Evolutionary conservation across 1,140 invertebrate species (phyloP).

Genomic region (Pseudobourletiella spinata): DNA sequence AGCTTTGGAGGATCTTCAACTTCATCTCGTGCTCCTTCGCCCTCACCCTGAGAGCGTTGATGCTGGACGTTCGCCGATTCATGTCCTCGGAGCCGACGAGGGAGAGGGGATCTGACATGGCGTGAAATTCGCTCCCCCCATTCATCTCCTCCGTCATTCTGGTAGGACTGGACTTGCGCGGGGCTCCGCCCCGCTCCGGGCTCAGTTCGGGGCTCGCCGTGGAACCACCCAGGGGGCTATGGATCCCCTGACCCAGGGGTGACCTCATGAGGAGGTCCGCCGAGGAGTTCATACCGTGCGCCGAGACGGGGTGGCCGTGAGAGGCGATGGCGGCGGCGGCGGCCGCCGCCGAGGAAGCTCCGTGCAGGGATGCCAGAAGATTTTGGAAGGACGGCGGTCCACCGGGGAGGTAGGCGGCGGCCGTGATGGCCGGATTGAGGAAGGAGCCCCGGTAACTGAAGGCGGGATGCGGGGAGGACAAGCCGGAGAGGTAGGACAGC

Average conservation of each 20-base stretch:
- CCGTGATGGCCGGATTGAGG: constrained; percentile 28
- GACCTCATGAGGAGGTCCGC: constrained; percentile 37
- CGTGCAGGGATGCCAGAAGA: constrained; percentile 60
- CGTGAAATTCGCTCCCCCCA: constrained; percentile 13
- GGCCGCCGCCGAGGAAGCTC: constrained; percentile 42
- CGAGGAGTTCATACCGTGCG: constrained; percentile 42
- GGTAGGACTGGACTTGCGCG: constrained; percentile 14
- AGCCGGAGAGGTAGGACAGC: constrained; percentile 25
- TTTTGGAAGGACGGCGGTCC: constrained; percentile 63
- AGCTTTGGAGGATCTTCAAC: constrained; percentile 44
- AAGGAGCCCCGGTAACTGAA: constrained; percentile 34
- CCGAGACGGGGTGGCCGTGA: constrained; percentile 43
- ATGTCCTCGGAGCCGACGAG: constrained; percentile 41
- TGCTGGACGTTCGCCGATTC: constrained; percentile 77
- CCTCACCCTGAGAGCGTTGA: constrained; percentile 77
- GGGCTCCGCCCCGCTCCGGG: constrained; percentile 8
- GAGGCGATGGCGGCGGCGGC: constrained; percentile 36
- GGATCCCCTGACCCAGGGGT: constrained; percentile 26
- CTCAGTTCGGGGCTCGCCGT: constrained; percentile 20
- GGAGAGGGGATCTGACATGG: neutral
- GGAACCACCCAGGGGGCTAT: constrained; percentile 22
- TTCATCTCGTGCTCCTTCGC: constrained; percentile 85
- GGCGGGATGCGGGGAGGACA: constrained; percentile 20
- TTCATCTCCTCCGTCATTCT: constrained; percentile 8
- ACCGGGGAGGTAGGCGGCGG: constrained; percentile 38